Base-by-base conservation (phyloP, 1,140 invertebrate genomes). In the Medauroidea extradentata region DNA sequence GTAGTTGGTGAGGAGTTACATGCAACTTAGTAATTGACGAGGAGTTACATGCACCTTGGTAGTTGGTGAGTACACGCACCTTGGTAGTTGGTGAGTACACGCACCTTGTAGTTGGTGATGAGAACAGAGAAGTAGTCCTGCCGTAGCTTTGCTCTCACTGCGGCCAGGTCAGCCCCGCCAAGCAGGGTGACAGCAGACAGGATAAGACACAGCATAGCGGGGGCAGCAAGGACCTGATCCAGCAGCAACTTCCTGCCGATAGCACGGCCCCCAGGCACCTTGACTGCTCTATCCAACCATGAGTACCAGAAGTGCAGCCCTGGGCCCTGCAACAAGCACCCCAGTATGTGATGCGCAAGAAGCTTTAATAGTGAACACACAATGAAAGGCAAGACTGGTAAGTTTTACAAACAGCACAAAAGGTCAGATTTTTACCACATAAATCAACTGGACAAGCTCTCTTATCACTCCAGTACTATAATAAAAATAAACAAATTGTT, bases 151-250 rank as follows among this genome's bases (percentile, higher is more conserved):
- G 65, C 63, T 44, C 64, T 61, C 23, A 73, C 67, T 21, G 65
- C 48, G 3, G 59, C n/a, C 4, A 60, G 44, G 1, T 62, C 46
- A 16, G 70, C 56, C 19, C 66, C 65, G 49, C 73, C 65, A 7
- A 73, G 29, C 2, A 63, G 24, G 21, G 69, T 70, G 61, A 76
- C 66, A 9, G 68, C 48, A 3, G 50, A 59, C 3, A 78, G 52
- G 62, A 78, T 77, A 51, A 63, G 62, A 14, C 64, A 65, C 16
- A 77, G 52, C 59, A 78, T 74, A n/a, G 63, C 60, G 43, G 76
- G 76, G 11, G 76, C 75, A 66, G 78, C 74, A 3, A 73, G 8
- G 3, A 50, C 59, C 65, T 79, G 77, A 63, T 79, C 77, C 24
- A 66, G 48, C 4, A 67, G 63, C 51, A 77, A 69, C 63, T 75